Evolutionary conservation across 2,888 invertebrate genomes (phyloP).

Genomic region (Eubasilissa splendida): DNA sequence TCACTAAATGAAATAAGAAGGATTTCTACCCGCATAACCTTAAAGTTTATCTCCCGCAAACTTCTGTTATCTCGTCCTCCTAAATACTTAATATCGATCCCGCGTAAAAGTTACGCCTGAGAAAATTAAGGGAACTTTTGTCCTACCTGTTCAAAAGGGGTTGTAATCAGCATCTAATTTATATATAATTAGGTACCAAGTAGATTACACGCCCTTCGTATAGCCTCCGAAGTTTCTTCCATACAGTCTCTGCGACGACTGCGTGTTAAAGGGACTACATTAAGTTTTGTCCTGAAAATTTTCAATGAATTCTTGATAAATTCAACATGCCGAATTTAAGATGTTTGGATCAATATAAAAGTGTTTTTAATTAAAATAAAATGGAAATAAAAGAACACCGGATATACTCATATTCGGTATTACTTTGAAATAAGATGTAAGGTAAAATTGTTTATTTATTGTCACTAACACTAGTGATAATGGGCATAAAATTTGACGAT

Average conservation of each 20-base stretch:
- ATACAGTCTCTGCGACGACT: constrained; percentile 34
- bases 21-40: background rate
- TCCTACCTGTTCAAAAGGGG: constrained; percentile 55
- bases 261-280: constrained; percentile 34
- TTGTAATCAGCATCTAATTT: constrained; percentile 57
- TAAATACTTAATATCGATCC: constrained; percentile 57
- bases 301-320: constrained; percentile 42
- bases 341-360: background rate
- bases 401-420: too few species aligned
- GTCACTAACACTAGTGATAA: too few species aligned
- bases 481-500: too few species aligned
- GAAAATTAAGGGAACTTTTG: constrained; percentile 52
- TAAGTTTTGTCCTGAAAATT: constrained; percentile 35
- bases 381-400: too few species aligned
- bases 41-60: constrained; percentile 46
- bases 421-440: too few species aligned
- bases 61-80: constrained; percentile 49
- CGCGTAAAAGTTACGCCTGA: constrained; percentile 39
- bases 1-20: too few species aligned
- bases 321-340: constrained; percentile 22
- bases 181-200: constrained; percentile 56
- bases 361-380: background rate
- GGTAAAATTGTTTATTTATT: too few species aligned
- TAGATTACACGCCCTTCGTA: constrained; percentile 46
- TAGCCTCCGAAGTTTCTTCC: constrained; percentile 40